phyloP scores from a whole-genome alignment of 2,888 invertebrate genomes.

The Cheilosia impressa region DNA sequence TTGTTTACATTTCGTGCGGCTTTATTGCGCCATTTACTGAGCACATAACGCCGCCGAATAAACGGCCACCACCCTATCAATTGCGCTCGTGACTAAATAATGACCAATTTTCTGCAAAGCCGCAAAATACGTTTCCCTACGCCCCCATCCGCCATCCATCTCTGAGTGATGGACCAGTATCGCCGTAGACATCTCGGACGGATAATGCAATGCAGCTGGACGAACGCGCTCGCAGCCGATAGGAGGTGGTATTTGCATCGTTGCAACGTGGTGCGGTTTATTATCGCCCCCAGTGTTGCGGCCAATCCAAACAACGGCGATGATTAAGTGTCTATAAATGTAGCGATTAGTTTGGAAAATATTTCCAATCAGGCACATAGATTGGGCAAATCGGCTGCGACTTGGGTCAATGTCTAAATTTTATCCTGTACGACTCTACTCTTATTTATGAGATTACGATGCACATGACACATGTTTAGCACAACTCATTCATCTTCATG shows the following conservation, averaged over 20 bases:
- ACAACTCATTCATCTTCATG: conserved; percentile 68
- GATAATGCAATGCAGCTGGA: conserved; percentile 43
- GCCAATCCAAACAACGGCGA: conserved; percentile 18
- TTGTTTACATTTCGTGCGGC: conserved; percentile 62
- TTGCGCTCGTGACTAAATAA: conserved; percentile 66
- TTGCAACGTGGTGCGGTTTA: conserved; percentile 37
- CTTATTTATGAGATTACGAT: conserved; percentile 23
- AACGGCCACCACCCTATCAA: conserved; percentile 59
- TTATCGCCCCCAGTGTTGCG: conserved; percentile 52
- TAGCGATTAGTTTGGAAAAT: conserved; percentile 20
- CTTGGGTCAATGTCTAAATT: conserved; percentile 58
- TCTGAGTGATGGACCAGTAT: conserved; percentile 60
- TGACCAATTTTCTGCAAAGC: conserved; percentile 53
- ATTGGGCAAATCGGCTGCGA: conserved; percentile 30
- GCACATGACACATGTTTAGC: conserved; percentile 60
- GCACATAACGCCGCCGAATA: conserved; percentile 39
- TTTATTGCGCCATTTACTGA: conserved; percentile 68
- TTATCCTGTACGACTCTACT: conserved; percentile 2
- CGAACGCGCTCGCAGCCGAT: not conserved
- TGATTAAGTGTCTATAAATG: conserved; percentile 50
- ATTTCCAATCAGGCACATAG: conserved; percentile 49
- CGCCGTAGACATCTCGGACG: conserved; percentile 37
- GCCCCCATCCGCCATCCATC: conserved; percentile 20
- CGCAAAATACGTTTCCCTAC: not conserved
- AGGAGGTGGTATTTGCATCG: conserved; percentile 18